Percentiles rank a stretch among this genome's conserved stretches.
Evolutionary conservation across 2,113 vertebrate species (phyloP).

Genomic region (Heptranchias perlo): DNA sequence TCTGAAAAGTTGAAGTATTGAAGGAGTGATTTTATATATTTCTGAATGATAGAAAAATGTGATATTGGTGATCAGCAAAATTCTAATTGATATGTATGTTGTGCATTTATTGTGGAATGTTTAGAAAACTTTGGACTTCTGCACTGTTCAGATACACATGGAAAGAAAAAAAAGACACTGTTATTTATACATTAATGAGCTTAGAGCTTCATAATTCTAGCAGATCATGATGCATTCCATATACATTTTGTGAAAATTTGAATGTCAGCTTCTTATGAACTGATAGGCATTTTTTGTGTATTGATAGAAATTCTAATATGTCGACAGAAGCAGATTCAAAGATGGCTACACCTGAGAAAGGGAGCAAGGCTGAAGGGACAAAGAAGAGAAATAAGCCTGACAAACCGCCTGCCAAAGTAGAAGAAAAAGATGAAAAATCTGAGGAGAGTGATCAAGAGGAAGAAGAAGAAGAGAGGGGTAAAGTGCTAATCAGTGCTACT

Average conservation of each 20-base stretch:
- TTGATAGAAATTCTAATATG: not conserved
- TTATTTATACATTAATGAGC: not conserved
- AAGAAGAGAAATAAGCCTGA: conserved; percentile 30
- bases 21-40: too few species aligned
- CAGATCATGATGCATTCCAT: not conserved
- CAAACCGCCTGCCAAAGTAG: not conserved
- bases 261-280: not conserved
- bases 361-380: conserved; percentile 12
- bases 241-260: not conserved
- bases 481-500: not conserved
- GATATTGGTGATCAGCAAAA: too few species aligned
- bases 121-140: too few species aligned
- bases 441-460: conserved; percentile 22
- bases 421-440: not conserved
- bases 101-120: too few species aligned
- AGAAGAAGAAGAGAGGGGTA: conserved; percentile 37
- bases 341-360: conserved; percentile 7
- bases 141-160: too few species aligned
- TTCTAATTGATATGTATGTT: too few species aligned
- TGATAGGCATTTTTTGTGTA: not conserved
- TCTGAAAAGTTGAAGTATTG: too few species aligned
- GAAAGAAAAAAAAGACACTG: too few species aligned
- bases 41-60: too few species aligned
- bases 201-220: not conserved
- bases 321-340: not conserved